phyloP scores from a whole-genome alignment of 2,888 invertebrate genomes.

The Eupithecia dodoneata region DNA sequence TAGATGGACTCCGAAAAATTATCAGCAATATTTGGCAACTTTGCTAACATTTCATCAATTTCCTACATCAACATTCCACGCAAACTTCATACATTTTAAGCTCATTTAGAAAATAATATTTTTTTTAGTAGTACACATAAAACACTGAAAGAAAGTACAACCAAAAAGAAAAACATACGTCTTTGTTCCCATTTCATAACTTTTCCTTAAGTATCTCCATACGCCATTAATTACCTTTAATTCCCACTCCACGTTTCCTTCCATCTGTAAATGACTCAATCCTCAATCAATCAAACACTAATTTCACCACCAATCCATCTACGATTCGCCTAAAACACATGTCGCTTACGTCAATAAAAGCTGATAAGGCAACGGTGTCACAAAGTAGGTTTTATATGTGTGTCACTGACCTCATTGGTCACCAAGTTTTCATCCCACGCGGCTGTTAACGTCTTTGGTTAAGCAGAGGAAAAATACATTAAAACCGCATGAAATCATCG shows the following conservation, averaged over 20 bases:
- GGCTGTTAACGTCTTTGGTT: neutral
- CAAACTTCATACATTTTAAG: no score
- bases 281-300: neutral
- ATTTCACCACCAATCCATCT: neutral
- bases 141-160: no score
- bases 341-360: neutral
- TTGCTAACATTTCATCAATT: no score
- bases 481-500: neutral
- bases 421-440: slow-evolving; percentile 27
- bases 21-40: no score
- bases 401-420: slow-evolving; percentile 23
- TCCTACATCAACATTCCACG: no score
- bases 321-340: slow-evolving; percentile 1
- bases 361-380: slow-evolving; percentile 2
- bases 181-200: no score
- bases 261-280: neutral
- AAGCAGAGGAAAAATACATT: neutral
- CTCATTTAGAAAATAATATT: no score
- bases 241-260: neutral
- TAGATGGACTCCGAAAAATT: no score
- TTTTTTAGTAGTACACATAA: no score
- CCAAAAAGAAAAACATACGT: no score
- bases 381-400: slow-evolving; percentile 2
- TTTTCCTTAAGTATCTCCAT: no score
- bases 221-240: no score